Base-by-base conservation (phyloP, 2,888 invertebrate genomes). In the Ophion costatus region DNA sequence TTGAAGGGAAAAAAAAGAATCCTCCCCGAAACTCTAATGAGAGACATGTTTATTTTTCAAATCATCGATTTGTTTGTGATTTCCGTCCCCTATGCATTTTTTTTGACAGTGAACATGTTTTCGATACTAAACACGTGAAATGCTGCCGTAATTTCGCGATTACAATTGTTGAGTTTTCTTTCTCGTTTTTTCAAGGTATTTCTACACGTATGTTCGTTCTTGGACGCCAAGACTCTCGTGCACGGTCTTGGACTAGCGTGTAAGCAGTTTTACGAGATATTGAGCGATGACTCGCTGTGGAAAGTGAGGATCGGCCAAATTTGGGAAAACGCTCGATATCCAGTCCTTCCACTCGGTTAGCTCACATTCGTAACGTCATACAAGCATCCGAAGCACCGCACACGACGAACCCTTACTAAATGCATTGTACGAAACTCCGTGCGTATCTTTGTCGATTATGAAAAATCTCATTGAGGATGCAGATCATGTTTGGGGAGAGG, bases 191-290 rank as follows among this genome's bases (percentile, higher is more conserved):
- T 94, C 77, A 94, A 95, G 95, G 95, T 96, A 88, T 94, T 96
- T 87, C 93, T 96, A 85, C 95, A 95, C 91, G 95, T 96, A 91
- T 95, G 95, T 89, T 95, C 95, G 45, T 95, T 94, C 89, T 88
- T 96, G 90, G 95, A 95, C 91, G 95, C 95, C 84, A 93, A 94
- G 87, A 95, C 95, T 88, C 92, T 96, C 85, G 95, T 95, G 89
- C 92, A 94, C 70, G 94, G 94, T 24, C 91, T 96, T 77, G 94
- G 95, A 80, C 94, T 94, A 90, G 95, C 95, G 7, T 96, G 95
- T 91, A 95, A 94, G 89, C 93, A 95, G 87, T 95, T 96, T 90
- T 93, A 95, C 87, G 93, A 94, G 82, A 95, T 96, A 88, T 92
- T 96, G 88, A 94, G 94, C 71, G 95, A 95, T 92, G 94, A 95